phyloP scores from a whole-genome alignment of 2,113 vertebrate genomes.

The Xyliphius kryptos region DNA sequence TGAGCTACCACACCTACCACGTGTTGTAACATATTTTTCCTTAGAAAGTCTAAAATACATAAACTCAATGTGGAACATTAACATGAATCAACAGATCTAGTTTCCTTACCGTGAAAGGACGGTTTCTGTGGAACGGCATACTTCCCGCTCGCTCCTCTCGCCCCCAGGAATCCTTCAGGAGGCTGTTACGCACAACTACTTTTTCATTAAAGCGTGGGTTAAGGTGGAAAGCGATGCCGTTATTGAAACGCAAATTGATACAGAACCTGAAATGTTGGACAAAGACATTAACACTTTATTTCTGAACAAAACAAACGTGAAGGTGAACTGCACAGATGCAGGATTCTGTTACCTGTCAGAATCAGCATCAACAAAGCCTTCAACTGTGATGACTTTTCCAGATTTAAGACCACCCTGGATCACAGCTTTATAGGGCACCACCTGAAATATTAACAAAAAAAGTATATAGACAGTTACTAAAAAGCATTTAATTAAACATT shows the following conservation, averaged over 20 bases:
- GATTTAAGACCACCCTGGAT: constrained; percentile 52
- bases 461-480: no score
- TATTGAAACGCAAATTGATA: constrained; percentile 55
- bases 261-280: constrained; percentile 50
- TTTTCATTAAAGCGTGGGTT: constrained; percentile 66
- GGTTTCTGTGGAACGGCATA: constrained; percentile 59
- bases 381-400: constrained; percentile 44
- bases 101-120: constrained; percentile 55
- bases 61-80: no score
- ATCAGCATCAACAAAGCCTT: constrained; percentile 36
- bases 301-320: no score
- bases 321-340: no score
- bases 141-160: constrained; percentile 49
- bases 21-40: no score
- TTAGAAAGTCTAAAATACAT: no score
- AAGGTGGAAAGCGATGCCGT: constrained; percentile 62
- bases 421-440: constrained; percentile 33
- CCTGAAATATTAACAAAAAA: background rate
- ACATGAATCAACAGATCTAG: no score
- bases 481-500: no score
- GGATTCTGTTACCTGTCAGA: constrained; percentile 31
- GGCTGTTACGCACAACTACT: constrained; percentile 56
- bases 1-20: no score
- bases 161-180: constrained; percentile 49
- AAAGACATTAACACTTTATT: background rate